Percentiles rank a stretch among this genome's conserved stretches.
Evolutionary conservation across 2,888 invertebrate genomes (phyloP).

Genomic region (Myopa testacea): DNA sequence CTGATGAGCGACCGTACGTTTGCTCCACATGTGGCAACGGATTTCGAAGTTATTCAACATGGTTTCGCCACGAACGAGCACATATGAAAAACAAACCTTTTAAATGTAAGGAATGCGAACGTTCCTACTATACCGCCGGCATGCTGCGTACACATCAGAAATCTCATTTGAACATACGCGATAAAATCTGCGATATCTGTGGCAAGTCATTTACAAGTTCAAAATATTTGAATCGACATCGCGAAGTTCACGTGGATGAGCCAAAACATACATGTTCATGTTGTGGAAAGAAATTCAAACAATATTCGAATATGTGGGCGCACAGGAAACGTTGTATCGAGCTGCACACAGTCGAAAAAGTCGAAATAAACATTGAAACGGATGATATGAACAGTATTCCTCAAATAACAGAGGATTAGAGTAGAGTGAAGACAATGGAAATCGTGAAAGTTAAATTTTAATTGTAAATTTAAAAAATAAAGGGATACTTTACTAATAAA

Average conservation of each 20-base stretch:
- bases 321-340: conserved; percentile 16
- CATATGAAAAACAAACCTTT: conserved; percentile 32
- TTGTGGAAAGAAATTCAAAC: conserved; percentile 35
- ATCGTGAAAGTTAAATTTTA: too few species aligned
- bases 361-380: too few species aligned
- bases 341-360: too few species aligned
- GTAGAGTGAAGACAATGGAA: too few species aligned
- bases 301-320: neutral
- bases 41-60: conserved; percentile 24
- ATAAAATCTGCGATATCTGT: conserved; percentile 48
- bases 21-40: conserved; percentile 34
- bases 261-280: conserved; percentile 16
- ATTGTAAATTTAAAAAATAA: too few species aligned
- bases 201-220: conserved; percentile 47
- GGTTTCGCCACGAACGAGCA: conserved; percentile 30
- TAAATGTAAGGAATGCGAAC: conserved; percentile 34
- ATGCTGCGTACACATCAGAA: conserved; percentile 47
- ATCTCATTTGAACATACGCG: conserved; percentile 46
- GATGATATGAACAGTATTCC: too few species aligned
- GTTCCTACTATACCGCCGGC: conserved; percentile 44
- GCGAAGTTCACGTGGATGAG: conserved; percentile 19
- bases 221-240: conserved; percentile 47
- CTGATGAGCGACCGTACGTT: conserved; percentile 31
- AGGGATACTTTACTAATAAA: too few species aligned
- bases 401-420: neutral